Base-by-base conservation (phyloP, 2,888 invertebrate genomes). In the Xylota sylvarum region DNA sequence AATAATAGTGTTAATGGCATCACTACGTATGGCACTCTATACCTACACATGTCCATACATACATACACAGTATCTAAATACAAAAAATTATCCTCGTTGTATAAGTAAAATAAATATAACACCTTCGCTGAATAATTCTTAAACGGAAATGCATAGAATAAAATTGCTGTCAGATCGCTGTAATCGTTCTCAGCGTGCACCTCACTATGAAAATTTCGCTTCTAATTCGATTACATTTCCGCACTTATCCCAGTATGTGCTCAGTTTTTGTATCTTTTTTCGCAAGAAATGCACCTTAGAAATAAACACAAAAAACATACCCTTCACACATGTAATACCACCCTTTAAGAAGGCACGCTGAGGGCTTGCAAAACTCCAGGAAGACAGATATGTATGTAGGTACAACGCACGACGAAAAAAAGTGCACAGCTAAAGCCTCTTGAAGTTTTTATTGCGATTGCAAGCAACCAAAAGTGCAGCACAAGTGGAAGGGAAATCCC, bases 401-500 rank as follows among this genome's bases (percentile, higher is more conserved):
- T 76, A 46, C 27, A 17, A 9, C 70, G 58, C 76, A 77, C 40
- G 46, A 37, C 30, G 37, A 35, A 50, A 73, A 82, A 67, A 56
- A 64, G 50, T 30, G 70, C 73, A 50, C 60, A 69, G 46, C 76
- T 82, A 78, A 82, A 82, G 86, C 82, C 81, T 73, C 82, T 73
- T 82, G 86, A 78, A 82, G 77, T 77, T 86, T 86, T 86, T 82
- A 82, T 82, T 73, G 62, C 86, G 55, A 78, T 50, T 82, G 67
- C 69, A 69, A 72, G 86, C 77, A 82, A 86, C 82, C 82, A 73
- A 82, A 82, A 86, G 86, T 86, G 82, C 82, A 78, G 67, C 77
- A 72, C 82, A 77, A 86, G 86, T 86, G 56, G 82, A 77, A 82
- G 78, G 67, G 82, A 78, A 86, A 74, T 78, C 52, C 77, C 82